A percentile compares a stretch with the other conserved stretches of the same genome.
Conservation (phyloP, 2,888 invertebrate genomes). For the Agonopterix subpropinquella region DNA sequence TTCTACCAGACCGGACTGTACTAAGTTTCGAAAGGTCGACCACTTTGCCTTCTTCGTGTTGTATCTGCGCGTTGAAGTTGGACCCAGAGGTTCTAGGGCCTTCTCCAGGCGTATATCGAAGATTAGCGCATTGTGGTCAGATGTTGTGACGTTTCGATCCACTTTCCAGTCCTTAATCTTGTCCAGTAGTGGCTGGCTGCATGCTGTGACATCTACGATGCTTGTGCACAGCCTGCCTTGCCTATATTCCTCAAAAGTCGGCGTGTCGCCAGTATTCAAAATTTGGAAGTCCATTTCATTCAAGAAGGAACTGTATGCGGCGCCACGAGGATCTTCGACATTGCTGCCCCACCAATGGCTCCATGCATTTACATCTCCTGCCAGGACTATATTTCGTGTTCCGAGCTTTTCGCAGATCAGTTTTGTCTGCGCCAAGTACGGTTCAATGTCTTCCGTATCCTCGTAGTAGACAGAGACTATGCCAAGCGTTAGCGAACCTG, state of each 20-base stretch:
- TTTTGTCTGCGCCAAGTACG: not conserved
- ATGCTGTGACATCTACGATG: not conserved
- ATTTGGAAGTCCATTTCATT: not conserved
- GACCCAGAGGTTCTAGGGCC: not conserved
- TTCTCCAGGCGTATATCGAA: not conserved
- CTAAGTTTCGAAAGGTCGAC: not conserved
- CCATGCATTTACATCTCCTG: slow-evolving; percentile 5
- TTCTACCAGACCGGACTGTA: not conserved
- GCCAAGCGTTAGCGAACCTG: not conserved
- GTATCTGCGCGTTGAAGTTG: not conserved
- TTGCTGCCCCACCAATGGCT: slow-evolving; percentile 7
- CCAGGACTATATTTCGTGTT: not conserved
- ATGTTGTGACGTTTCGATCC: not conserved
- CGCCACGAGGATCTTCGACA: slow-evolving; percentile 4
- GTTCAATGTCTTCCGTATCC: not conserved
- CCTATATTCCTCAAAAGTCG: not conserved
- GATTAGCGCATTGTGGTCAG: not conserved
- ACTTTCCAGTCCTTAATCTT: not conserved
- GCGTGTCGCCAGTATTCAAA: not conserved
- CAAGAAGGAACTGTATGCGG: not conserved
- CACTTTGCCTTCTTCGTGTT: not conserved
- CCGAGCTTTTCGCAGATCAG: not conserved
- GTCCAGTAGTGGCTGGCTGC: not conserved
- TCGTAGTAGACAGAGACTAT: slow-evolving; percentile 4
- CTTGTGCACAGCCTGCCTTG: not conserved